Evolutionary conservation across 2,888 invertebrate genomes (phyloP).

Genomic region (Ligdia adustata): DNA sequence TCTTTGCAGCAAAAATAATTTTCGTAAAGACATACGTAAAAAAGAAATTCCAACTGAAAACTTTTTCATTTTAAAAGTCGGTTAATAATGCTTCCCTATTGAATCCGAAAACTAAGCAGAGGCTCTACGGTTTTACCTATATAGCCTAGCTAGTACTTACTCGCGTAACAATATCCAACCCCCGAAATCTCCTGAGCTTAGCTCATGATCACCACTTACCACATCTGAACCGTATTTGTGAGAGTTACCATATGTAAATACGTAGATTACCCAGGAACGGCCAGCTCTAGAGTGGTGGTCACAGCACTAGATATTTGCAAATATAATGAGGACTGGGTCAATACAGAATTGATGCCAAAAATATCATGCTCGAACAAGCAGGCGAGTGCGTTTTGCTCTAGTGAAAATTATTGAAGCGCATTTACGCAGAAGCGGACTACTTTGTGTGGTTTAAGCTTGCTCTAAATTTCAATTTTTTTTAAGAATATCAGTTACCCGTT

Average conservation of each 20-base stretch:
- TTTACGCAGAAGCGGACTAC: too few species aligned
- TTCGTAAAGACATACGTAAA: too few species aligned
- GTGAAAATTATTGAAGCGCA: conserved; percentile 2
- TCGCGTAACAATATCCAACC: conserved; percentile 11
- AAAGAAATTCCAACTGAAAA: too few species aligned
- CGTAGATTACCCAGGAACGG: conserved; percentile 32
- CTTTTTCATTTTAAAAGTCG: too few species aligned
- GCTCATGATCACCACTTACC: conserved; percentile 32
- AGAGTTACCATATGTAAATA: conserved; percentile 36
- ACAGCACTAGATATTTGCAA: conserved; percentile 35
- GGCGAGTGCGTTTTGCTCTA: neutral
- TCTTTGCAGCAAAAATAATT: too few species aligned
- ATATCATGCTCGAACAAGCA: conserved; percentile 14
- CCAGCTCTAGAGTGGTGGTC: conserved; percentile 16
- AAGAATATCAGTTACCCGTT: too few species aligned
- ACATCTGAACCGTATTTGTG: conserved; percentile 31
- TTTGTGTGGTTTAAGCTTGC: too few species aligned
- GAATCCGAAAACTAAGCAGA: too few species aligned
- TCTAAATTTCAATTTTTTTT: too few species aligned
- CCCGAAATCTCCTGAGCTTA: conserved; percentile 21
- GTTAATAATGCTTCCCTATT: too few species aligned
- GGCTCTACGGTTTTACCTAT: too few species aligned
- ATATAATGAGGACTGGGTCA: conserved; percentile 34
- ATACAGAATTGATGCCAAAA: conserved; percentile 23
- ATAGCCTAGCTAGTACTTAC: too few species aligned